Evolutionary conservation across 2,797 vertebrate species (phyloP).

Genomic region (Myotis planiceps): DNA sequence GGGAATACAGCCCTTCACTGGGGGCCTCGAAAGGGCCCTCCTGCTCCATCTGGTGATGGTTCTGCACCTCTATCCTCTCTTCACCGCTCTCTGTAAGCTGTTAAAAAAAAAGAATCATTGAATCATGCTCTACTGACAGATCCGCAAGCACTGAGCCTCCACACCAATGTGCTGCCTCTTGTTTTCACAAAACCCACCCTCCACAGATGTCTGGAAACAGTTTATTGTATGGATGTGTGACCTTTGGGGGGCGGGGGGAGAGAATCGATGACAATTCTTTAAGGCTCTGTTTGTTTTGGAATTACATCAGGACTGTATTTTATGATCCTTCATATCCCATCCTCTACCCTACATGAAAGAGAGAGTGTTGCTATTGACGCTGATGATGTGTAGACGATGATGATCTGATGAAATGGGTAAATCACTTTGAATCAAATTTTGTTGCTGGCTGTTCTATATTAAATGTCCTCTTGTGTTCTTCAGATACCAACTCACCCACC

Average conservation of each 20-base stretch:
- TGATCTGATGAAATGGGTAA: not conserved
- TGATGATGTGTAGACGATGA: accelerated
- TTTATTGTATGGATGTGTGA: not conserved
- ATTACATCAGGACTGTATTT: not conserved
- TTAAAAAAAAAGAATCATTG: slow-evolving; percentile 14
- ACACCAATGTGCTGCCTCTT: not conserved
- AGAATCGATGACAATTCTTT: not conserved
- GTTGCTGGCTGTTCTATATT: not conserved
- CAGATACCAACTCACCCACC: not conserved
- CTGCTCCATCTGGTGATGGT: slow-evolving; percentile 16
- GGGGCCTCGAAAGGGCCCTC: slow-evolving; percentile 46
- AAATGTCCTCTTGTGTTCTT: not conserved
- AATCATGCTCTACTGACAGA: not conserved
- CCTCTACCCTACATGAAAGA: not conserved
- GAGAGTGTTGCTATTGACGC: too few species aligned
- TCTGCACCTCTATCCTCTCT: slow-evolving; percentile 52
- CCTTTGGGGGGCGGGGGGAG: not conserved
- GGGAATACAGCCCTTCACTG: slow-evolving; percentile 60
- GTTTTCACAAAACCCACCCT: not conserved
- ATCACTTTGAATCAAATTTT: not conserved
- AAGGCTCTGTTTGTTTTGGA: not conserved
- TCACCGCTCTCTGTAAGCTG: slow-evolving; percentile 67
- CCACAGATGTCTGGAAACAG: not conserved
- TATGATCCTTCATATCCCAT: not conserved
- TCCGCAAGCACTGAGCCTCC: not conserved